phyloP scores from a whole-genome alignment of 2,113 vertebrate species.

The Archocentrus centrarchus region DNA sequence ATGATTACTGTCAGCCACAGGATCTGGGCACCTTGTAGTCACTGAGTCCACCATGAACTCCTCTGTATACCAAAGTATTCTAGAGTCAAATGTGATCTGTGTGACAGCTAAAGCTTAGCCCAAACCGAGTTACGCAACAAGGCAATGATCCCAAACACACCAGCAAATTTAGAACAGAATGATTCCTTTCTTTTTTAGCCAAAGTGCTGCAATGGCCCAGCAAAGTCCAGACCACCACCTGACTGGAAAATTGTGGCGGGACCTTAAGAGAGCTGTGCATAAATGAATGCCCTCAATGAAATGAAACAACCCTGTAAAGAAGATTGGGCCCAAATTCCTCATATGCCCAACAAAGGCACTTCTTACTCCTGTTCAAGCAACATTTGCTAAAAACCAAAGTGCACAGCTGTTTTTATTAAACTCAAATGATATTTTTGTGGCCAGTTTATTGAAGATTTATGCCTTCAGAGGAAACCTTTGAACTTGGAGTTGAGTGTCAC shows the following conservation, averaged over 20 bases:
- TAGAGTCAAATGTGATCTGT: neutral
- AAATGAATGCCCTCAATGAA: neutral
- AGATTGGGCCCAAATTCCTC: neutral
- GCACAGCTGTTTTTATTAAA: neutral
- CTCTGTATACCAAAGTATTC: neutral
- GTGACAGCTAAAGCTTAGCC: neutral
- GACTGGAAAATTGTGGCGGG: neutral
- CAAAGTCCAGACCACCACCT: neutral
- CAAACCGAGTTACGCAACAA: neutral
- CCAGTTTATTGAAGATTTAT: neutral
- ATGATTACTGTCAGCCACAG: neutral
- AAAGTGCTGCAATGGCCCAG: neutral
- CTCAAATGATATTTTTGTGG: neutral
- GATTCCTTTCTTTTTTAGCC: no score
- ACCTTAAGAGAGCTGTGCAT: neutral
- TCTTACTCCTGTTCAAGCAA: neutral
- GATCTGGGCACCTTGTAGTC: neutral
- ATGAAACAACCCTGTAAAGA: neutral
- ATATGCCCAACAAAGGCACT: neutral
- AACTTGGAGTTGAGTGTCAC: neutral
- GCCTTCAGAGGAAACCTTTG: neutral
- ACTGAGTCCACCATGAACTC: neutral
- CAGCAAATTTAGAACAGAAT: slow-evolving; percentile 1
- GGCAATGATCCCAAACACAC: neutral
- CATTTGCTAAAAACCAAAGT: neutral